phyloP scores from a whole-genome alignment of 2,797 vertebrate genomes.

The Nothura maculosa region DNA sequence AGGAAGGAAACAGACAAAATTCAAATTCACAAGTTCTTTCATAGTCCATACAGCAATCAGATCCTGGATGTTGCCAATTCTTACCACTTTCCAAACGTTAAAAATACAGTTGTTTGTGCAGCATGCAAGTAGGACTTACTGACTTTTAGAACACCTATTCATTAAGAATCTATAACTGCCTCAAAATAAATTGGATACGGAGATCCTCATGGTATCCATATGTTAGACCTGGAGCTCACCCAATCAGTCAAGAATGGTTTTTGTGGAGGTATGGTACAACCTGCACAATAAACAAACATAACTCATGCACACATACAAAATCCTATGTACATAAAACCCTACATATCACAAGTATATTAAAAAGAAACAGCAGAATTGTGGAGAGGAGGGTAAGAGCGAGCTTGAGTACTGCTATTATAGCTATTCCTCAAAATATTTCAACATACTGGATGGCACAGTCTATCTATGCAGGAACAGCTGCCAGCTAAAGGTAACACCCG shows the following conservation, averaged over 20 bases:
- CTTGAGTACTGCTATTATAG: neutral
- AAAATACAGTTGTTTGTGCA: neutral
- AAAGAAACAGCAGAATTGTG: too few species aligned
- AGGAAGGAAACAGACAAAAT: neutral
- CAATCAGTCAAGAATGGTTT: neutral
- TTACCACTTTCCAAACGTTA: neutral
- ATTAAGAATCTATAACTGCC: neutral
- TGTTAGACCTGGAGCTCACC: too few species aligned
- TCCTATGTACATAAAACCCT: too few species aligned
- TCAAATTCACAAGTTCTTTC: neutral
- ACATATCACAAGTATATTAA: neutral
- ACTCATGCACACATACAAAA: too few species aligned
- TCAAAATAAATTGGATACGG: neutral
- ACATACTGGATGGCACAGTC: neutral
- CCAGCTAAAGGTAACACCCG: neutral
- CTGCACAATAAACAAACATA: too few species aligned
- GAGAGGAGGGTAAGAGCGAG: neutral
- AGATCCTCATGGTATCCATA: too few species aligned
- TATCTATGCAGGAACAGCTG: neutral
- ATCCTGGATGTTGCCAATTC: neutral
- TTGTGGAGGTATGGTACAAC: neutral
- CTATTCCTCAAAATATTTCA: too few species aligned
- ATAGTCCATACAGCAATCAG: neutral
- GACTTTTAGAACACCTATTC: neutral
- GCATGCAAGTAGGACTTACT: neutral